Evolutionary conservation across 2,888 invertebrate genomes (phyloP).

Genomic region (Tineola bisselliella): DNA sequence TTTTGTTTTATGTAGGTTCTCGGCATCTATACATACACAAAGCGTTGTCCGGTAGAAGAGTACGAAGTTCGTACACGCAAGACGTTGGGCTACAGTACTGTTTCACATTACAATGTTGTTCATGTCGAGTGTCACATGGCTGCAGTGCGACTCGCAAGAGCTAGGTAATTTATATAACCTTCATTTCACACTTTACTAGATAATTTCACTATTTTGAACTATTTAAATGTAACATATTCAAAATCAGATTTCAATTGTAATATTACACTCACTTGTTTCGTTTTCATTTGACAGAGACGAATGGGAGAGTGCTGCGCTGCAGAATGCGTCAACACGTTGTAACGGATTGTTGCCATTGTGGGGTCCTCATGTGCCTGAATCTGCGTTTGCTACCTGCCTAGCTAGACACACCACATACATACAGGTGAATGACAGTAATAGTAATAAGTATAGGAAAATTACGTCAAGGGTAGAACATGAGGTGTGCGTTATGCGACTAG

Average conservation of each 20-base stretch:
- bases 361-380: constrained; percentile 94
- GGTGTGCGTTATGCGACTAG: no score
- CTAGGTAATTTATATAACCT: constrained; percentile 33
- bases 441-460: no score
- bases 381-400: constrained; percentile 91
- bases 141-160: constrained; percentile 80
- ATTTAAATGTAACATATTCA: no score
- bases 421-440: constrained; percentile 64
- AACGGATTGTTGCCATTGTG: constrained; percentile 96
- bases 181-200: background rate
- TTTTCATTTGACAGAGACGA: constrained; percentile 94
- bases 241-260: no score
- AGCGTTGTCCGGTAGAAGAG: constrained; percentile 93
- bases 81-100: constrained; percentile 90
- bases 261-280: no score
- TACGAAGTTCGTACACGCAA: constrained; percentile 90
- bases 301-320: constrained; percentile 97
- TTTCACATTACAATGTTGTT: constrained; percentile 97
- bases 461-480: no score
- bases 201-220: no score
- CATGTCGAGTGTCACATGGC: constrained; percentile 99
- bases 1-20: constrained; percentile 68
- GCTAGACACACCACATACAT: constrained; percentile 91
- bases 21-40: constrained; percentile 97
- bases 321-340: constrained; percentile 97